phyloP scores from a whole-genome alignment of 2,797 vertebrate genomes.

The Discoglossus pictus region DNA sequence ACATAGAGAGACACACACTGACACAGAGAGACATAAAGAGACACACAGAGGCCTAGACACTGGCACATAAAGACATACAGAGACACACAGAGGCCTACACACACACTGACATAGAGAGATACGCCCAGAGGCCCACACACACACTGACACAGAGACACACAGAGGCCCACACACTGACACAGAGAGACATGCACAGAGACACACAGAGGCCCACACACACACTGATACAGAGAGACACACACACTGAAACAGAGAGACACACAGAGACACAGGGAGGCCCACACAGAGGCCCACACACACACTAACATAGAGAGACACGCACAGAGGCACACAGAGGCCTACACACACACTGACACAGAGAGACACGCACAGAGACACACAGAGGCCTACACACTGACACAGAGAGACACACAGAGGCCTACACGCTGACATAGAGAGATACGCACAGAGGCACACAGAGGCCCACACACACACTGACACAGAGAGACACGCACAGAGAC shows the following conservation, averaged over 20 bases:
- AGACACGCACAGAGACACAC: not conserved
- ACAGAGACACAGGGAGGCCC: not conserved
- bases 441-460: not conserved
- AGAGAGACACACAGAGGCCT: not conserved
- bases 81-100: no score
- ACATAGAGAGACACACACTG: no score
- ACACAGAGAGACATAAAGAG: not conserved
- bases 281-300: not conserved
- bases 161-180: not conserved
- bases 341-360: not conserved
- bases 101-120: not conserved
- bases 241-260: not conserved
- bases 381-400: not conserved
- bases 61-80: no score
- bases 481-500: no score
- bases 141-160: not conserved
- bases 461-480: no score
- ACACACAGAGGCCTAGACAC: not conserved
- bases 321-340: no score
- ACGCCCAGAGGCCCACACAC: not conserved
- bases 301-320: no score
- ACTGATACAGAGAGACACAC: no score
- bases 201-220: not conserved
- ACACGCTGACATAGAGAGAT: not conserved
- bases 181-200: constrained; percentile 10